Conservation (phyloP, 2,113 vertebrate species). For the Pygoscelis antarcticus region DNA sequence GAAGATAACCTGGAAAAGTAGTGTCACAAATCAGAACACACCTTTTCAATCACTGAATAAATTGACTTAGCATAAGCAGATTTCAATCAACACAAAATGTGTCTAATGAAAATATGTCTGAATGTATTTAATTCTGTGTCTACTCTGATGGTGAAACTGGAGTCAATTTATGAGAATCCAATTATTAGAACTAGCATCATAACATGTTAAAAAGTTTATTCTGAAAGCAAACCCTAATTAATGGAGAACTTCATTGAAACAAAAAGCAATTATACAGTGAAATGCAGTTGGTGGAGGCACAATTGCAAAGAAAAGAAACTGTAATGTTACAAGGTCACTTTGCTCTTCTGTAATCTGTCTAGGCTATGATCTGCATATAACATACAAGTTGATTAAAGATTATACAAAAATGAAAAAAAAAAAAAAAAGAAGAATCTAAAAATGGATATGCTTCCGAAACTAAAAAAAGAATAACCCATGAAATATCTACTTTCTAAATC, state of each 20-base stretch:
- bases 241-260: neutral
- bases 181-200: neutral
- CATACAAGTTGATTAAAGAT: slow-evolving; percentile 11
- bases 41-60: neutral
- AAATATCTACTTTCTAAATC: neutral
- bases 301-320: neutral
- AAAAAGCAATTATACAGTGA: neutral
- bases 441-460: neutral
- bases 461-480: neutral
- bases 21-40: neutral
- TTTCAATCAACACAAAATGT: neutral
- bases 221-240: neutral
- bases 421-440: neutral
- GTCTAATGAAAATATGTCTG: neutral
- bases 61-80: neutral
- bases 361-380: neutral
- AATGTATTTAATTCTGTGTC: neutral
- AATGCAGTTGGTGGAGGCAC: neutral
- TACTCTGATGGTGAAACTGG: neutral
- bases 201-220: neutral
- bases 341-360: neutral
- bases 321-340: neutral
- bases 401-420: slow-evolving; percentile 16
- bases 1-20: neutral
- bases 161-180: neutral